Conservation (phyloP, 2,888 invertebrate genomes). For the Cactoblastis cactorum region DNA sequence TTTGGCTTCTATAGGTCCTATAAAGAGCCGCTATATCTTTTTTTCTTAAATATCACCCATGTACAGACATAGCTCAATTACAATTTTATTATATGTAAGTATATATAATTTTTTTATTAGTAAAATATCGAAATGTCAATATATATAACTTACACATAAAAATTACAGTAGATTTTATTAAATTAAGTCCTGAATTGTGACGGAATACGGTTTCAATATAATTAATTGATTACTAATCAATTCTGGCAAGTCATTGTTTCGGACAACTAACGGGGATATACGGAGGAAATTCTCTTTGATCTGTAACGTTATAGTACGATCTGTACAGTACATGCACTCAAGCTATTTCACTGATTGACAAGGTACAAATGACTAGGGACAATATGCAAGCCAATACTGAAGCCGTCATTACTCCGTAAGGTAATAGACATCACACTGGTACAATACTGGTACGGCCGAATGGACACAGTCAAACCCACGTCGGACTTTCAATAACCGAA, state of each 20-base stretch:
- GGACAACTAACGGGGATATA: not conserved
- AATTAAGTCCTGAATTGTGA: no score
- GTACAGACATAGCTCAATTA: no score
- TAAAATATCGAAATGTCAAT: no score
- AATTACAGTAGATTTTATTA: no score
- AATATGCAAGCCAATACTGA: not conserved
- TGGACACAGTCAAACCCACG: conserved; percentile 4
- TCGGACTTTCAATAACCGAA: conserved; percentile 1
- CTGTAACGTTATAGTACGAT: not conserved
- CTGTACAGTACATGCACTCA: not conserved
- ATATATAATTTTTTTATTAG: no score
- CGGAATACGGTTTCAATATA: no score
- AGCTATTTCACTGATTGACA: not conserved
- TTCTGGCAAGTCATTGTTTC: not conserved
- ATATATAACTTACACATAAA: no score
- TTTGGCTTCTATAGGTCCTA: no score
- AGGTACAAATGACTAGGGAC: not conserved
- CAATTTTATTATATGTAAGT: no score
- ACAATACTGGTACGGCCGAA: conserved; percentile 2
- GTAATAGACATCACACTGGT: not conserved
- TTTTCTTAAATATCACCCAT: no score
- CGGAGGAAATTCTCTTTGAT: not conserved
- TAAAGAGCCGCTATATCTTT: no score
- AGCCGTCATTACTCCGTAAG: not conserved
- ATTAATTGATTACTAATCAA: not conserved